Evolutionary conservation across 53 echinoderm and acorn worm genomes (phyloP), one percentile per base, ranked within the genome.

Genomic region (Hippasteria phrygiana): DNA sequence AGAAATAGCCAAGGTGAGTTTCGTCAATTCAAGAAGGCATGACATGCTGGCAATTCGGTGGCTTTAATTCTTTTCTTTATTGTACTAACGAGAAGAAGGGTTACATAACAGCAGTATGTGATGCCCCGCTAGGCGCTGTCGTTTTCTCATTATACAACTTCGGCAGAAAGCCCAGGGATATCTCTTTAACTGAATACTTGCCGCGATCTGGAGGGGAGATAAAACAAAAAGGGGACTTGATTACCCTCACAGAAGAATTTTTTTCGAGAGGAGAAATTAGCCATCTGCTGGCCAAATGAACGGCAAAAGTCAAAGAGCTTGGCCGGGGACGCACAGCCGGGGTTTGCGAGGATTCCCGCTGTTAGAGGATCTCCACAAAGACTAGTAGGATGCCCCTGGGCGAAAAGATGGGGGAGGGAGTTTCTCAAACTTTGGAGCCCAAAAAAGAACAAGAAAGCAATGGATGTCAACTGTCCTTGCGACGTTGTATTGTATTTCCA

Each of bases 261-360:
- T 56, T 39, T 50, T 46, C 77, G 62, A 24, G 43, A 63, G 29
- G 38, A 83, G 85, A 85, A 70, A 85, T 85, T 85, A 85, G 71
- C 85, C 85, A 85, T 85, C 85, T 85, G 85, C 85, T 51, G 71
- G 71, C 85, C 71, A 85, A 85, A 85, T 85, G 85, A 85, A 69
- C 85, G 85, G 85, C 50, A 48, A 53, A 18, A 35, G 70, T 85
- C 85, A 85, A 85, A 85, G 71, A 83, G 31, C 28, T 32, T 16
- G 33, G 64, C 83, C 42, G 66, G 43, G 38, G 83, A 83, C 66
- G 27, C 67, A 65, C 83, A 45, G 83, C 83, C 33, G 64, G 47
- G 46, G 17, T n/a, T 24, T 41, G 51, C 2, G 48, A 66, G 46
- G 85, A 85, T 47, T 50, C 85, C 37, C 34, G 67, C 27, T 50